Percentiles rank a stretch among this genome's conserved stretches.
Evolutionary conservation across 23 tunicate genomes (phyloP).

Genomic region (Corella eumyota): DNA sequence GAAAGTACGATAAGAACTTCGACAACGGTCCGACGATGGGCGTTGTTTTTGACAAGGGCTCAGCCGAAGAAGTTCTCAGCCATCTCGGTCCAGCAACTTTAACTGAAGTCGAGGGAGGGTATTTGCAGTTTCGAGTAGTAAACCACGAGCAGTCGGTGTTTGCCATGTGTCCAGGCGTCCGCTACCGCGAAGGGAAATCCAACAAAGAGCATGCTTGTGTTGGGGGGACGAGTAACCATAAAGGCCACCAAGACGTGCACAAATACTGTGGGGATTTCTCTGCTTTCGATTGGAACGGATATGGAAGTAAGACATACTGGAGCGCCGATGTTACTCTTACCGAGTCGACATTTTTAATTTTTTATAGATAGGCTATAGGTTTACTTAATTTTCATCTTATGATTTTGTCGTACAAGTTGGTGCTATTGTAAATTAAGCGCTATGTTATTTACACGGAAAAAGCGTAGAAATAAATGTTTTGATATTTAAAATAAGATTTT

Average conservation of each 20-base stretch:
- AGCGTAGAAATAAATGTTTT: no score
- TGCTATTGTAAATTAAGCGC: no score
- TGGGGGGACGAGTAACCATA: slow-evolving; percentile 34
- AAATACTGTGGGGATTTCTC: slow-evolving; percentile 52
- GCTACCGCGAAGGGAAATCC: neutral
- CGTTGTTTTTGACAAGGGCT: slow-evolving; percentile 20
- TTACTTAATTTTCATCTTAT: no score
- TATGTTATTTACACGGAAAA: no score
- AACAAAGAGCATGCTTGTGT: slow-evolving; percentile 21
- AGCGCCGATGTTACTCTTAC: slow-evolving; percentile 14
- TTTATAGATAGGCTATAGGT: slow-evolving; percentile 40
- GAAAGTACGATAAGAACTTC: neutral
- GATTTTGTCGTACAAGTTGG: no score
- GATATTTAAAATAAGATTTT: no score
- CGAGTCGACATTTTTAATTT: slow-evolving; percentile 24
- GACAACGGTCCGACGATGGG: slow-evolving; percentile 38
- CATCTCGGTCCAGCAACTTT: slow-evolving; percentile 1
- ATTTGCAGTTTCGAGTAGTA: slow-evolving; percentile 27
- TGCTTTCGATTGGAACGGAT: slow-evolving; percentile 9
- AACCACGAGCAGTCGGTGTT: slow-evolving; percentile 7
- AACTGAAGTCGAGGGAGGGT: slow-evolving; percentile 6
- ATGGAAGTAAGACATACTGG: slow-evolving; percentile 4
- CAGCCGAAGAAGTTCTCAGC: neutral
- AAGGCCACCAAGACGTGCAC: slow-evolving; percentile 2
- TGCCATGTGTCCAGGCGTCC: slow-evolving; percentile 45